phyloP scores from a whole-genome alignment of 2,113 vertebrate species.

The Agelaius phoeniceus region DNA sequence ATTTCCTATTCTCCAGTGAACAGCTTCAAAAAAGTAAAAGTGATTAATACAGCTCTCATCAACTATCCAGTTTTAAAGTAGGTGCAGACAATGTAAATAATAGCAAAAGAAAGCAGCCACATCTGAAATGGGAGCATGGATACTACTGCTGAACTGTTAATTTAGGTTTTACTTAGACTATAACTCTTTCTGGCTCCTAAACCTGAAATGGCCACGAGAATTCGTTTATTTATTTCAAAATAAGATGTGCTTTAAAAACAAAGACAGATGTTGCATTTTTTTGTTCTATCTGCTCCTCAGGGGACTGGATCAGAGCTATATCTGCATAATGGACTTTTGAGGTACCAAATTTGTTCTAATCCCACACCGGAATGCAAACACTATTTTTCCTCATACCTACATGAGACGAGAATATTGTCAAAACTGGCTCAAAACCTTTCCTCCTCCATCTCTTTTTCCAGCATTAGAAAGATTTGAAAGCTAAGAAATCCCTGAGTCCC shows the following conservation, averaged over 20 bases:
- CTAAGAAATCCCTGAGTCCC: neutral
- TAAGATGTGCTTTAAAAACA: neutral
- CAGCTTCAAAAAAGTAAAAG: neutral
- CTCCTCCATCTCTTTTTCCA: neutral
- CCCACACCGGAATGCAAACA: fast-evolving
- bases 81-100: neutral
- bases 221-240: neutral
- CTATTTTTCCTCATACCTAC: neutral
- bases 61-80: neutral
- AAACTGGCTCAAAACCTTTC: neutral
- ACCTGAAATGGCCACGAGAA: neutral
- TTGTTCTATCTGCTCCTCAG: neutral
- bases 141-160: neutral
- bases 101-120: neutral
- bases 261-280: neutral
- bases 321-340: neutral
- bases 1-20: neutral
- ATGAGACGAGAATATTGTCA: neutral
- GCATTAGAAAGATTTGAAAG: neutral
- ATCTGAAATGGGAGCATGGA: neutral
- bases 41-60: neutral
- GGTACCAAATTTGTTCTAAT: neutral
- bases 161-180: neutral
- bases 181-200: neutral
- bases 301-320: neutral